Evolutionary conservation across 2,888 invertebrate genomes (phyloP).

Genomic region (Andrena minutula): DNA sequence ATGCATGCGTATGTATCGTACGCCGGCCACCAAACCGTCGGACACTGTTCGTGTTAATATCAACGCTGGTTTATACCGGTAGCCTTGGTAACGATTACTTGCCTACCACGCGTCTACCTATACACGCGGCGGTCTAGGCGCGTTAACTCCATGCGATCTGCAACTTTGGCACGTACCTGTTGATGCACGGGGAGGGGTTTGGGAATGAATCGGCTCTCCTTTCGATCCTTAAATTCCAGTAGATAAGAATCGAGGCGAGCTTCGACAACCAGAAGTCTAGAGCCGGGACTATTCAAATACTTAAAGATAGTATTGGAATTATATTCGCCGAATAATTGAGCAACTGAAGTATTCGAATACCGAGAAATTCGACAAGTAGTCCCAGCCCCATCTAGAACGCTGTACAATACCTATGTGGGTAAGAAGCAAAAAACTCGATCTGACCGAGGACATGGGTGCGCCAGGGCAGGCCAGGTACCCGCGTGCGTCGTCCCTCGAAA

Average conservation of each 20-base stretch:
- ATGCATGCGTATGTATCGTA: conserved; percentile 9
- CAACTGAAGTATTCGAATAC: too few relatives aligned
- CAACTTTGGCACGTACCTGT: conserved; percentile 6
- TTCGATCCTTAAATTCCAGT: background rate
- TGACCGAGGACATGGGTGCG: conserved; percentile 11
- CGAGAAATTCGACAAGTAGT: too few relatives aligned
- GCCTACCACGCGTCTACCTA: conserved; percentile 52
- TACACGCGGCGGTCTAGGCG: background rate
- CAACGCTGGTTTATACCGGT: conserved; percentile 69
- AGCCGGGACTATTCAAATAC: too few relatives aligned
- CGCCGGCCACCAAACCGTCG: conserved; percentile 44
- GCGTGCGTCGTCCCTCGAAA: conserved; percentile 68
- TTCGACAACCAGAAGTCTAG: too few relatives aligned
- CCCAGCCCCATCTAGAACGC: background rate
- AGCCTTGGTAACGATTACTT: conserved; percentile 72
- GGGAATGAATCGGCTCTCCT: background rate
- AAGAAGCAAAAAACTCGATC: conserved; percentile 42
- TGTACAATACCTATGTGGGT: too few relatives aligned
- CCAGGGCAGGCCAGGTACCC: conserved; percentile 36
- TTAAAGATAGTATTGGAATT: too few relatives aligned
- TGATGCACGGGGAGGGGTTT: background rate
- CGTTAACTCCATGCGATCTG: background rate
- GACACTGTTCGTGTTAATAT: conserved; percentile 69
- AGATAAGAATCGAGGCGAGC: background rate
- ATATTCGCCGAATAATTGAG: too few relatives aligned